Conservation (phyloP, 2,113 vertebrate species). For the Azemiops feae region DNA sequence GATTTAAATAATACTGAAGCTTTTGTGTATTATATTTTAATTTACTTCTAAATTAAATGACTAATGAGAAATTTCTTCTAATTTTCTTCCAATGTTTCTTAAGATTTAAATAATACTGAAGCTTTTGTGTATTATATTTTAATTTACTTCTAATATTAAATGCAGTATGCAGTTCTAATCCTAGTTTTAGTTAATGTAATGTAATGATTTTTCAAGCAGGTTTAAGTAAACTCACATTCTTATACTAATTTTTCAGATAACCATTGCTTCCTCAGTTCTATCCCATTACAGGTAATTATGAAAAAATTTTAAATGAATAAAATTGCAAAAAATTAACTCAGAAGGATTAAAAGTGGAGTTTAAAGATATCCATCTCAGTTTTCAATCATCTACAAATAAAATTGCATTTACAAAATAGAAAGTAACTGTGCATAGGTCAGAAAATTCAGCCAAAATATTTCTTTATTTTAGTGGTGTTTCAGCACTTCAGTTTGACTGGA, state of each 20-base stretch:
- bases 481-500: background rate
- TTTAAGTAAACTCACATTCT: background rate
- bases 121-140: slow-evolving; percentile 63
- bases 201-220: background rate
- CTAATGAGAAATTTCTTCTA: slow-evolving; percentile 63
- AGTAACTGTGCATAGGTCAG: background rate
- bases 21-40: slow-evolving; percentile 60
- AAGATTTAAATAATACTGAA: slow-evolving; percentile 74
- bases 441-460: background rate
- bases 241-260: background rate
- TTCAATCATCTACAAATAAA: background rate
- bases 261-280: background rate
- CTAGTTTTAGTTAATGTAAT: background rate
- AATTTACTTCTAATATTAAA: slow-evolving; percentile 56
- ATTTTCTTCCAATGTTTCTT: slow-evolving; percentile 78
- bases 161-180: slow-evolving; percentile 43
- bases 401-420: background rate
- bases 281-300: background rate
- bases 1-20: slow-evolving; percentile 74
- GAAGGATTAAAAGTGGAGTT: background rate
- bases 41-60: slow-evolving; percentile 47
- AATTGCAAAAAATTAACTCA: slow-evolving; percentile 2
- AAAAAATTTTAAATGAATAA: slow-evolving; percentile 28
- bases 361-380: background rate
- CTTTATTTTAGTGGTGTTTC: background rate